These are phyloP conservation scores for Cossypha niveicapilla DNA, from an alignment of 2,797 vertebrate species.

Conservation along the genomic window DNA sequence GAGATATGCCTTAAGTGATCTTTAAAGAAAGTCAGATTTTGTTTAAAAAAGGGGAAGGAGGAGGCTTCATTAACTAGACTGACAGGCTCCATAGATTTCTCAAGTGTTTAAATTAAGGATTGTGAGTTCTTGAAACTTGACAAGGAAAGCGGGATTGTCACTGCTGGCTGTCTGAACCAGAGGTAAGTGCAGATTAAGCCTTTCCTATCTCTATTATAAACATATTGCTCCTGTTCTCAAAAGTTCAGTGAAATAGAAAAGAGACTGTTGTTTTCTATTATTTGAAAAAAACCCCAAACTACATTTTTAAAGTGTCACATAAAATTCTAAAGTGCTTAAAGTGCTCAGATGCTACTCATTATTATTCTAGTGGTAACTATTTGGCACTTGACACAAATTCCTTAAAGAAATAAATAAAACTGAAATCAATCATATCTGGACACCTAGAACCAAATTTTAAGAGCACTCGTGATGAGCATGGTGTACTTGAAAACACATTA, in stretches of 20 bases:
- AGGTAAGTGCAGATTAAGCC: conserved; percentile 75
- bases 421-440: background rate
- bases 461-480: background rate
- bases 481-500: background rate
- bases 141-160: conserved; percentile 71
- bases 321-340: conserved; percentile 8
- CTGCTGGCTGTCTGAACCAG: conserved; percentile 64
- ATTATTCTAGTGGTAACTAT: background rate
- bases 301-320: background rate
- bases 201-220: conserved; percentile 70
- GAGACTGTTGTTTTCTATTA: background rate
- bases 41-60: conserved; percentile 69
- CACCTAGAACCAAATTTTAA: background rate
- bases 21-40: conserved; percentile 74
- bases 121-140: conserved; percentile 77
- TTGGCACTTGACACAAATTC: conserved; percentile 5
- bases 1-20: conserved; percentile 72
- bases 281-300: background rate
- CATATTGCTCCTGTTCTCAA: conserved; percentile 23
- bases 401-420: background rate
- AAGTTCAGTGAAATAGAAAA: conserved; percentile 1
- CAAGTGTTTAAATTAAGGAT: conserved; percentile 82
- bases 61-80: conserved; percentile 76
- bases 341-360: background rate
- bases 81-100: conserved; percentile 79